Percentiles rank a stretch among this genome's conserved stretches.
phyloP scores from a whole-genome alignment of 2,888 invertebrate genomes.

The Drymonia ruficornis region DNA sequence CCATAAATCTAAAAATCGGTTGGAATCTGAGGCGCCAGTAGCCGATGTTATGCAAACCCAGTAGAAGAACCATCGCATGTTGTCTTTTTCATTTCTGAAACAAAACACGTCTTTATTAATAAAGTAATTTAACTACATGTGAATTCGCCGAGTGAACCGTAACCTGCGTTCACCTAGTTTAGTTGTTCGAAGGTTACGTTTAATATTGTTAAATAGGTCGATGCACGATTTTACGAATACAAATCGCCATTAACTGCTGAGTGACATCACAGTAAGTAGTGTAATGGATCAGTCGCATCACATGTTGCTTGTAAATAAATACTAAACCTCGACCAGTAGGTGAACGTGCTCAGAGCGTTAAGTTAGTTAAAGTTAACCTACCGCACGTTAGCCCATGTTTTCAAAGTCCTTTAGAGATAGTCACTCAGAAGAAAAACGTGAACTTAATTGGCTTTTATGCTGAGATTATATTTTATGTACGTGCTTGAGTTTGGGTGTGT shows the following conservation, averaged over 20 bases:
- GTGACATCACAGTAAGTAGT: conserved; percentile 3
- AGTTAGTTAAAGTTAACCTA: background rate
- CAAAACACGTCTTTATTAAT: conserved; percentile 11
- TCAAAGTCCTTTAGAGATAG: background rate
- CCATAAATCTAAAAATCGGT: conserved; percentile 67
- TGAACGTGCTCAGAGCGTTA: background rate
- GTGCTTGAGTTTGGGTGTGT: background rate
- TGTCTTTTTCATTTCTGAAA: conserved; percentile 60
- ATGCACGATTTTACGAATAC: background rate
- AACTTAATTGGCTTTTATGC: background rate
- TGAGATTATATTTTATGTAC: background rate
- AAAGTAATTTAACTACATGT: background rate
- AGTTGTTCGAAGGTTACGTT: background rate
- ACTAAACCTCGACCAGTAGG: background rate
- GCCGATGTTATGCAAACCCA: conserved; percentile 42
- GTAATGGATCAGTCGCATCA: background rate
- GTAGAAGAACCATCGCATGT: conserved; percentile 55
- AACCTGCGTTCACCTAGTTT: background rate
- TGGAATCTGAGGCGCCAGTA: conserved; percentile 44
- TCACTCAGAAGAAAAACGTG: background rate
- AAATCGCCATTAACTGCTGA: conserved; percentile 2
- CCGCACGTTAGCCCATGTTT: background rate
- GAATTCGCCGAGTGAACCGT: background rate
- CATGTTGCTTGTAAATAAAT: background rate
- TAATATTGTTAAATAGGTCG: background rate